Base-by-base conservation (phyloP, 1,140 invertebrate species). In the Pseudomyrmex pallidus region DNA sequence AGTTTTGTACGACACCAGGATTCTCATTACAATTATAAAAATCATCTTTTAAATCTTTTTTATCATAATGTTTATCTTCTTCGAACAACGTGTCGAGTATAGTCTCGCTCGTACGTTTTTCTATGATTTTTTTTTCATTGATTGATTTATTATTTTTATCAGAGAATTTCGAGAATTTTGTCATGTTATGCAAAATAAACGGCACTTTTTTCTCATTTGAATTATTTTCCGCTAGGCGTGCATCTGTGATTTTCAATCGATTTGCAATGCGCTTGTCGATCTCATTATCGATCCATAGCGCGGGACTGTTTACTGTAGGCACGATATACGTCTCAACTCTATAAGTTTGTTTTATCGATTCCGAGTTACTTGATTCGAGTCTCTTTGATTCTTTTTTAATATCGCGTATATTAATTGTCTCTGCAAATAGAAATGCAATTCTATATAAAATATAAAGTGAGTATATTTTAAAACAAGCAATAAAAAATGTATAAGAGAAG, bases 321-420 rank as follows among this genome's bases (percentile, higher is more conserved):
- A 92, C 86, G 84, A 93, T 92, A 59, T 92, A 94, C 52, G 91
- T 88, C 82, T 94, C 93, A 2, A 92, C 91, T 76, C 89, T 89
- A 54, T 90, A 94, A 57, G 48, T 15, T 46, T 52, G 72, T 56
- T 85, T 76, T 64, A 76, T 83, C 62, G 17, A 17, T 35, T 35
- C 35, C 35, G 35, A 35, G 35, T 35, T 35, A 35, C 0, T 35
- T 35, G 35, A 35, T 35, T 35, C 35, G 35, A 35, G 5, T 35
- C 5, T 35, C 35, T 25, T 25, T 35, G 35, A 35, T 35, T 35
- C 5, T 35, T 35, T 35, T 35, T 35, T 35, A 35, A 35, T 35
- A 35, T 35, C 35, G 35, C 35, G 35, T 35, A 35, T 5, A 35
- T 35, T 35, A 35, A 35, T 35, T 35, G 4, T 35, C 5, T 35